These are phyloP conservation scores for Gulo gulo DNA, from an alignment of 2,113 vertebrate genomes.

Conservation along the genomic window DNA sequence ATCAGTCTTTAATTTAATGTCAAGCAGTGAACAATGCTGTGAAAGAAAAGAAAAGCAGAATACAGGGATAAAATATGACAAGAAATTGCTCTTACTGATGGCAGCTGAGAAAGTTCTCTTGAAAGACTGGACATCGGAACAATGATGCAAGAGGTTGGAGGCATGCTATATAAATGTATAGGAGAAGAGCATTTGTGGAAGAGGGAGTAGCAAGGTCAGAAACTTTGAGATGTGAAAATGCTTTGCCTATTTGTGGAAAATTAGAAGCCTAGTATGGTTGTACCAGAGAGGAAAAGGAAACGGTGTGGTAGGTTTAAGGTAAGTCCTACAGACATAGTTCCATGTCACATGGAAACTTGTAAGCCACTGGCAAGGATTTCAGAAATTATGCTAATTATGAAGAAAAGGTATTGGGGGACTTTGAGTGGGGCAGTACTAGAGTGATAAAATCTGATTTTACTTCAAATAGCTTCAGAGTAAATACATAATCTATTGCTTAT, in stretches of 20 bases:
- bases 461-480: background rate
- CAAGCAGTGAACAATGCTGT: background rate
- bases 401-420: background rate
- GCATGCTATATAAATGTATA: background rate
- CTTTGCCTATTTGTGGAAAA: background rate
- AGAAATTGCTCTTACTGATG: background rate
- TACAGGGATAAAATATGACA: background rate
- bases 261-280: background rate
- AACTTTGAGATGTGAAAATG: background rate
- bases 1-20: background rate
- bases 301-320: background rate
- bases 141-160: accelerated
- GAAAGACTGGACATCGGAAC: background rate
- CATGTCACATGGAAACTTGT: background rate
- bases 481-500: background rate
- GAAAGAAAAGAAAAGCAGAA: background rate
- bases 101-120: background rate
- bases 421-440: background rate
- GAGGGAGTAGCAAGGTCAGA: background rate
- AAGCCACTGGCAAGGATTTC: background rate
- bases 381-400: background rate
- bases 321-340: background rate
- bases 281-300: background rate
- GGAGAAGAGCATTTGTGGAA: background rate
- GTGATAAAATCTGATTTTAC: background rate